A percentile compares a stretch with the other conserved stretches of the same genome.
Conservation (phyloP, 1,140 invertebrate genomes). For the Sesamia nonagrioides region DNA sequence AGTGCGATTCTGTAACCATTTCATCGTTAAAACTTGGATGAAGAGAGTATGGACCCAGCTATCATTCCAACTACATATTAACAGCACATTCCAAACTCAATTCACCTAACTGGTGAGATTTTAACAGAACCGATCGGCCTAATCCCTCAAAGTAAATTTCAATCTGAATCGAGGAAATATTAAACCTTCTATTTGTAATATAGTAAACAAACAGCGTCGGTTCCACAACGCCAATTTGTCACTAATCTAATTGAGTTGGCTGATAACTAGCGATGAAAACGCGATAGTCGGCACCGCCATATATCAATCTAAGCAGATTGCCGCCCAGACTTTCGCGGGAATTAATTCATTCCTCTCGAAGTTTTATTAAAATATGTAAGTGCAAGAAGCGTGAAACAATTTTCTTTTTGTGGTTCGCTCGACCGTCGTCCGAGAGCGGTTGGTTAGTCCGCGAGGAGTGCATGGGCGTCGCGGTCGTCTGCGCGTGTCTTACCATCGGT, state of each 20-base stretch:
- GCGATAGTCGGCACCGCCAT: constrained; percentile 67
- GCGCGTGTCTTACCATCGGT: constrained; percentile 52
- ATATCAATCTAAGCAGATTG: constrained; percentile 71
- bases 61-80: no score
- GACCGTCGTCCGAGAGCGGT: constrained; percentile 59
- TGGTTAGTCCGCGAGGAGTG: constrained; percentile 73
- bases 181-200: constrained; percentile 4
- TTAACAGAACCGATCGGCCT: background rate
- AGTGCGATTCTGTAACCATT: no score
- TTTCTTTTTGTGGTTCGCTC: constrained; percentile 78
- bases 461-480: constrained; percentile 70
- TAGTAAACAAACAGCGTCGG: constrained; percentile 34
- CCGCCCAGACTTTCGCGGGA: constrained; percentile 80
- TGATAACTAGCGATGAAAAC: constrained; percentile 76
- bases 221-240: constrained; percentile 42
- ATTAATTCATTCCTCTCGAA: constrained; percentile 79
- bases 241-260: constrained; percentile 65
- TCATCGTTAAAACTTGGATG: no score
- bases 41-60: no score
- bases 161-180: background rate
- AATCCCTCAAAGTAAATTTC: background rate
- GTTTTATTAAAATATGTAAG: constrained; percentile 83
- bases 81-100: no score
- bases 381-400: constrained; percentile 84
- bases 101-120: no score